These are phyloP conservation scores for Potamarius usumacintae DNA, from an alignment of 2,113 vertebrate species.

Conservation along the genomic window DNA sequence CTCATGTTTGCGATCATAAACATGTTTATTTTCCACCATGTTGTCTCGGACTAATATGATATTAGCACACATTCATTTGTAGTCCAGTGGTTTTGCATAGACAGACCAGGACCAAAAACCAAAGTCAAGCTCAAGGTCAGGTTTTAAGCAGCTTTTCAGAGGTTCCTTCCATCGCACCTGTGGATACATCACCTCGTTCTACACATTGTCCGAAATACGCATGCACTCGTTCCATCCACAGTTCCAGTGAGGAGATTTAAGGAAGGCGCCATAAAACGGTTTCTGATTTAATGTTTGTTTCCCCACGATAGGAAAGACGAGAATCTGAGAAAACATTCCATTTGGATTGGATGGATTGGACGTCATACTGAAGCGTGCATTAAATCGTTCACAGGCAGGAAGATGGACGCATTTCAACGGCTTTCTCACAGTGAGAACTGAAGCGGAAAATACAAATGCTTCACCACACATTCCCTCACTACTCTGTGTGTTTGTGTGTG, in stretches of 20 bases:
- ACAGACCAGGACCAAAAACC: not conserved
- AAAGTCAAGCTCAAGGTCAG: not conserved
- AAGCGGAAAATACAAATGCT: constrained; percentile 16
- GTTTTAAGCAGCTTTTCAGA: constrained; percentile 1
- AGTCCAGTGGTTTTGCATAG: constrained; percentile 5
- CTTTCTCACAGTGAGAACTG: constrained; percentile 39
- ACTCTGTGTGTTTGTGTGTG: not conserved
- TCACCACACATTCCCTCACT: not conserved
- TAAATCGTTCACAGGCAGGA: not conserved
- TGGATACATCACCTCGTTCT: not conserved
- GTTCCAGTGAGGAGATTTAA: constrained; percentile 20
- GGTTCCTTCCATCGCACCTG: not conserved
- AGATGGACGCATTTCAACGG: not conserved
- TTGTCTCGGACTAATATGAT: not conserved
- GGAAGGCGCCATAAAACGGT: not conserved
- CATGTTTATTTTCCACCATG: not conserved
- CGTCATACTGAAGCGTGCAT: not conserved
- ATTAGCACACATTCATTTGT: not conserved
- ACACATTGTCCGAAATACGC: constrained; percentile 36
- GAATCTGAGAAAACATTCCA: not conserved
- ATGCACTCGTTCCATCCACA: constrained; percentile 39
- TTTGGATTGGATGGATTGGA: not conserved
- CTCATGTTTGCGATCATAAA: not conserved
- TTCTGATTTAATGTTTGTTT: not conserved
- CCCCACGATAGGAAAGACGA: not conserved